Base-by-base conservation (phyloP, 2,888 invertebrate genomes). In the Steinernema hermaphroditum region DNA sequence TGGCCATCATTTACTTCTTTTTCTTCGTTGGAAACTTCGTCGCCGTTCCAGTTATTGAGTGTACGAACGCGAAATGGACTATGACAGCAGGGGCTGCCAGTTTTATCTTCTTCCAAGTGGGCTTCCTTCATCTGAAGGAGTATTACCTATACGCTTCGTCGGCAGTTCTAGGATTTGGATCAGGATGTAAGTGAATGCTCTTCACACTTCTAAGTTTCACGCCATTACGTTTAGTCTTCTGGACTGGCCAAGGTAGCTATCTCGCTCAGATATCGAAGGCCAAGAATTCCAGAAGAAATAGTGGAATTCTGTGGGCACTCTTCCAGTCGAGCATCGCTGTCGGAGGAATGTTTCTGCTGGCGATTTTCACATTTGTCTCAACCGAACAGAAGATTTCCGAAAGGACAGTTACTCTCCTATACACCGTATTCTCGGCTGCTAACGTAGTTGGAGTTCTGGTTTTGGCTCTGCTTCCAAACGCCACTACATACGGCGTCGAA, bases 301-400 rank as follows among this genome's bases (percentile, higher is more conserved):
- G 94, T 14, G 96, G 96, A 14, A 90, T 97, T 68, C 97, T 97
- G 88, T 97, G 96, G 96, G 96, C 96, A 0, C 91, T 97, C 89
- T 90, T 96, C 77, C 96, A 96, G 22, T 71, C 22, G 27, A 77
- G 96, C 86, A 91, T 96, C 89, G 92, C 96, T 88, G 92, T 93
- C 87, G 97, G 97, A 72, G 98, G 98, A 87, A 89, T 95, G 37
- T 96, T 96, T 89, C 94, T 96, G 29, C 96, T 91, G 88, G 92
- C 93, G 87, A 91, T 92, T 87, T 95, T 98, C 89, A 91, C 72
- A 62, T 69, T 74, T 2, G 77, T 80, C 12, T 74, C 75, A 24
- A 77, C 80, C 12, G 71, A 74, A 0, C 78, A 78, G 49, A 76
- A 78, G 12, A 83, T 83, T 16, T 46, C 78, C 19, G 74, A 73